phyloP scores from a whole-genome alignment of 2,113 vertebrate species.

The Chitala chitala region DNA sequence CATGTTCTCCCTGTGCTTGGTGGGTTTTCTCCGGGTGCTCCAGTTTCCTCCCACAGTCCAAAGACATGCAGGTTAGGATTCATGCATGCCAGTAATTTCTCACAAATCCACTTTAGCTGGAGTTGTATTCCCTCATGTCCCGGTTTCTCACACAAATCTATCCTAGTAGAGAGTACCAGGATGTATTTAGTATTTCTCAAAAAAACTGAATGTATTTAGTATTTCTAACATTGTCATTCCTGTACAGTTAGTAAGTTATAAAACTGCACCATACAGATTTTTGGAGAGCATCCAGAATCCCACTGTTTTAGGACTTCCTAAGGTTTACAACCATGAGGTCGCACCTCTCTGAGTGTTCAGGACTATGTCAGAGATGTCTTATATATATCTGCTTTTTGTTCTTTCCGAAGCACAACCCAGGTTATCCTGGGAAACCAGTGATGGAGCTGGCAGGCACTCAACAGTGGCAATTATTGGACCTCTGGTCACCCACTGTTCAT shows the following conservation, averaged over 20 bases:
- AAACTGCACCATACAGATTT: neutral
- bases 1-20: too few species aligned
- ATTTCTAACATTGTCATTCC: too few species aligned
- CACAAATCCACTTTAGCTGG: too few species aligned
- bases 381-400: conserved; percentile 24
- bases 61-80: too few species aligned
- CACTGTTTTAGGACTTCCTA: conserved; percentile 17
- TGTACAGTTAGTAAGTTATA: neutral
- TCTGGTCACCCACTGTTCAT: conserved; percentile 37
- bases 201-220: too few species aligned
- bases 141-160: too few species aligned
- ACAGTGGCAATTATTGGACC: conserved; percentile 52
- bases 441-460: conserved; percentile 48
- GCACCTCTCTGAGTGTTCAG: conserved; percentile 19
- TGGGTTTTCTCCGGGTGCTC: too few species aligned
- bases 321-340: neutral
- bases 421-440: conserved; percentile 54
- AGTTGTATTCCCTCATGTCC: too few species aligned
- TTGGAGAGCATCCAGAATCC: conserved; percentile 26
- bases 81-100: too few species aligned
- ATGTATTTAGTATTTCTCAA: too few species aligned
- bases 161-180: too few species aligned
- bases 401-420: conserved; percentile 23
- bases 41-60: too few species aligned
- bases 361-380: neutral